Evolutionary conservation across 2,113 vertebrate species (phyloP).

Genomic region (Catharus minimus): DNA sequence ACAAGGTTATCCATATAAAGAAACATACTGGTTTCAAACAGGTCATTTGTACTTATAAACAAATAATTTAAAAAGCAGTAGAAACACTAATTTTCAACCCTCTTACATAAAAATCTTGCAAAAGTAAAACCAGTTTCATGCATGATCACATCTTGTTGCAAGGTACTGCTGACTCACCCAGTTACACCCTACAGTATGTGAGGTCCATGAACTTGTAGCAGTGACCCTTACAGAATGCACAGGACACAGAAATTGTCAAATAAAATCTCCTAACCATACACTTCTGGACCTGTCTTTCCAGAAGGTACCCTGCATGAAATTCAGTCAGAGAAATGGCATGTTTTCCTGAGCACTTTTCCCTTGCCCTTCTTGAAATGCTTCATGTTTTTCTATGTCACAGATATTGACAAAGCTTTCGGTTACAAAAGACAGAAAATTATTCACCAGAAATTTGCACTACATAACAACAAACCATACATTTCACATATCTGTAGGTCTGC

Average conservation of each 20-base stretch:
- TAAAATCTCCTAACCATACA: not conserved
- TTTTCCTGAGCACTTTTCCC: not conserved
- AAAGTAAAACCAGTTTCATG: conserved; percentile 5
- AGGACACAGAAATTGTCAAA: not conserved
- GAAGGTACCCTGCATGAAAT: not conserved
- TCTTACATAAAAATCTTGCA: not conserved
- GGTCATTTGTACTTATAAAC: not conserved
- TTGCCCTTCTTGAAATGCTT: not conserved
- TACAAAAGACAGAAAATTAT: not conserved
- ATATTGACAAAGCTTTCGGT: not conserved
- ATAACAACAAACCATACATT: not conserved
- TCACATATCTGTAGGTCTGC: not conserved
- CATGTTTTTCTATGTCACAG: not conserved
- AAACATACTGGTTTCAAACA: not conserved
- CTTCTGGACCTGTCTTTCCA: conserved; percentile 20
- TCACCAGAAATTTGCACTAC: not conserved
- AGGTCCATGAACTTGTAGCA: not conserved
- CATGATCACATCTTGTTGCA: not conserved
- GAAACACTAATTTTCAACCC: conserved; percentile 2
- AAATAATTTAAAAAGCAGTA: not conserved
- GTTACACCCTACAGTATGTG: conserved; percentile 34
- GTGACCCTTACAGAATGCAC: not conserved
- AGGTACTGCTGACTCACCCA: conserved; percentile 39
- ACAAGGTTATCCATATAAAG: not conserved
- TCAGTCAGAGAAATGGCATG: not conserved